Base-by-base conservation (phyloP, 2,888 invertebrate genomes). In the Drosophila mayaguana region DNA sequence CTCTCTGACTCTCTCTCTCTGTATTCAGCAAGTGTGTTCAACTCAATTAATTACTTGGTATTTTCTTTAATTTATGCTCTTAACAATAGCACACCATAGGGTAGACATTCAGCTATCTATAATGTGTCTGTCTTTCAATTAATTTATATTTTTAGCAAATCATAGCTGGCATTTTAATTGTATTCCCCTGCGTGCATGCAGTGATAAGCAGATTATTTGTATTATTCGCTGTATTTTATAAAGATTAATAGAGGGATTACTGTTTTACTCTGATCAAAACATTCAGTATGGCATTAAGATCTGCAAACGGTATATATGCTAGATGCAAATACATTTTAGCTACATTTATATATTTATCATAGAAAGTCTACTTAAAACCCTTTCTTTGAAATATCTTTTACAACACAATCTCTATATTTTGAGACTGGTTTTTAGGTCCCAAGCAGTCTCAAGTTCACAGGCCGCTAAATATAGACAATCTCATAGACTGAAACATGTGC, bases 21-120 rank as follows among this genome's bases (percentile, higher is more conserved):
- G 1, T 3, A 12, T 18, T 14, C 32, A 28, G 57, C 75, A 72
- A 75, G 64, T 72, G 62, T n/a, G 53, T 48, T 6, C 43, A 63
- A 66, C 69, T 73, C 65, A 74, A 80, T 84, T 81, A 70, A 71
- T 79, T 87, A 73, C 57, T 32, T 16, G 70, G 57, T 46, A 63
- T 74, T 76, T 70, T 67, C 57, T 28, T 69, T 74, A 84, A 91
- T 89, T 89, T 83, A 83, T 83, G 80, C 65, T 79, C 51, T 51
- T 75, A 66, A 70, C 79, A 81, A 75, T 67, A 60, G 71, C 81
- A 86, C 75, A 22, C 57, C 40, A 51, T 25, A 14, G 36, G 18
- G 25, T 2, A 25, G 14, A 25, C 16, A 18, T 36, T 12, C 5
- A 28, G 25, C 12, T 32, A 22, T 46, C 2, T 16, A 51, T 40